Percentiles rank a stretch among this genome's conserved stretches.
These are phyloP conservation scores for Sander lucioperca DNA, from an alignment of 2,113 vertebrate species.

Conservation along the genomic window DNA sequence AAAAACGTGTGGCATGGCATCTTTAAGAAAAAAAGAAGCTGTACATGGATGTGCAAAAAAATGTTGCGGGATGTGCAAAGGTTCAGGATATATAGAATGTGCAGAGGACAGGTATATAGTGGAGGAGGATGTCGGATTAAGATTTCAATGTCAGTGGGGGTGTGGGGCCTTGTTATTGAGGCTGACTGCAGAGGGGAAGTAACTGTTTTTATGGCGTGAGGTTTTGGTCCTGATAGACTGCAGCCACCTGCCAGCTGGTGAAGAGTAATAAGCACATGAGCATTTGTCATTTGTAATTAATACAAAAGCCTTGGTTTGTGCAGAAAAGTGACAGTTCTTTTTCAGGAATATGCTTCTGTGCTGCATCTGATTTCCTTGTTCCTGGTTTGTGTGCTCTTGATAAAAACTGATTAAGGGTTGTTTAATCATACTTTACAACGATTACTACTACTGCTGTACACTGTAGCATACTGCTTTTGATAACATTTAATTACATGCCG, in stretches of 20 bases:
- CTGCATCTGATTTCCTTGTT: neutral
- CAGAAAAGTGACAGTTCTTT: neutral
- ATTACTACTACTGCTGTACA: neutral
- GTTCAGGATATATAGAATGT: too few relatives aligned
- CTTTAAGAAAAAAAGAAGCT: too few relatives aligned
- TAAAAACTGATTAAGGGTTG: neutral
- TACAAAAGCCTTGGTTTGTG: neutral
- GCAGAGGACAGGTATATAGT: too few relatives aligned
- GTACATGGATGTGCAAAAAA: too few relatives aligned
- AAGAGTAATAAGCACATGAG: neutral
- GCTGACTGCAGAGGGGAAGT: too few relatives aligned
- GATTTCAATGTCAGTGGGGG: too few relatives aligned
- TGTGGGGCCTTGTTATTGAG: too few relatives aligned
- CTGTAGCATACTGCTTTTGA: constrained; percentile 5
- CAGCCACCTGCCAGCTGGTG: neutral
- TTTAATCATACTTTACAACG: neutral
- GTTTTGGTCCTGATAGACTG: too few relatives aligned
- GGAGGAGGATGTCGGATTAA: too few relatives aligned
- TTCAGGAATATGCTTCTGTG: neutral
- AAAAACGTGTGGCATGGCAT: too few relatives aligned
- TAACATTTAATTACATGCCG: constrained; percentile 1
- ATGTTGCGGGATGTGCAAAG: too few relatives aligned
- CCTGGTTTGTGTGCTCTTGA: neutral
- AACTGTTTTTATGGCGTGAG: too few relatives aligned
- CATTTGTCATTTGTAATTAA: neutral